Evolutionary conservation across 1,140 invertebrate species (phyloP).

Genomic region (Microplitis mediator): DNA sequence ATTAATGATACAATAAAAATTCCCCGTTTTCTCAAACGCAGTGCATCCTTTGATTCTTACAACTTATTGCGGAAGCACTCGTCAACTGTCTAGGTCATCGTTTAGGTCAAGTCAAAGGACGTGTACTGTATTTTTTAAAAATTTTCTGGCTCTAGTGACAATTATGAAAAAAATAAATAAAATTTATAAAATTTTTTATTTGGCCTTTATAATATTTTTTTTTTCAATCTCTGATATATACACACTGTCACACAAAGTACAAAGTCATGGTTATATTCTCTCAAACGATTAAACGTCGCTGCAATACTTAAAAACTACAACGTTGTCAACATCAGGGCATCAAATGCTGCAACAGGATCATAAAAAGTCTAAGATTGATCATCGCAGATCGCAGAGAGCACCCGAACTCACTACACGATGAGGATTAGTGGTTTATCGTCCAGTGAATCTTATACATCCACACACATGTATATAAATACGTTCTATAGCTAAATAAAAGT

Average conservation of each 20-base stretch:
- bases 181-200: too few relatives aligned
- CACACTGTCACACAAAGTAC: too few relatives aligned
- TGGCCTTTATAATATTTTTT: too few relatives aligned
- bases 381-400: not conserved
- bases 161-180: too few relatives aligned
- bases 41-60: not conserved
- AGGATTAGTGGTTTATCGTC: conserved; percentile 51
- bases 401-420: conserved; percentile 2
- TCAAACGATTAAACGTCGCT: not conserved
- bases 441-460: conserved; percentile 35
- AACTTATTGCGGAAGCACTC: not conserved
- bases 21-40: conserved; percentile 2
- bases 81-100: not conserved
- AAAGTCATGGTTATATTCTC: not conserved
- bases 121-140: too few relatives aligned
- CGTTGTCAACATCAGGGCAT: too few relatives aligned
- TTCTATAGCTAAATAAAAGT: too few relatives aligned
- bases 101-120: not conserved
- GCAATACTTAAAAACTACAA: too few relatives aligned
- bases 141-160: too few relatives aligned
- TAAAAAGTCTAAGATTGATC: conserved; percentile 46
- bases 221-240: too few relatives aligned
- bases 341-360: not conserved
- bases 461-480: too few relatives aligned
- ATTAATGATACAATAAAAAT: conserved; percentile 24